Percentiles rank a stretch among this genome's conserved stretches.
phyloP scores from a whole-genome alignment of 2,797 vertebrate genomes.

The Macropodus opercularis region DNA sequence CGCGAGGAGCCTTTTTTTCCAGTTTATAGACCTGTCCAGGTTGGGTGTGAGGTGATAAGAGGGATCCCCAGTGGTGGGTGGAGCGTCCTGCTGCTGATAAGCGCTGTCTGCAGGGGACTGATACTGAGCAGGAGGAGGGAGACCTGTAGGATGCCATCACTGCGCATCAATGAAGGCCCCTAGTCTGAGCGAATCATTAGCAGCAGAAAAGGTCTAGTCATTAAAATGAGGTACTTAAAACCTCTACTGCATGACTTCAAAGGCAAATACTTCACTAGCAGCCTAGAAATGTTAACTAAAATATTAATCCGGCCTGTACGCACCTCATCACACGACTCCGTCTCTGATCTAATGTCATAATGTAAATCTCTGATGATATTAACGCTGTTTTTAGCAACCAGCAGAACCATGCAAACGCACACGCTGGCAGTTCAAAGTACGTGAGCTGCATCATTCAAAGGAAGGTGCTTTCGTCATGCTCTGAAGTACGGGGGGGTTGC shows the following conservation, averaged over 20 bases:
- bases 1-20: no score
- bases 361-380: background rate
- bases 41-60: constrained; percentile 79
- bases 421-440: constrained; percentile 11
- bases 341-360: background rate
- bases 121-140: constrained; percentile 74
- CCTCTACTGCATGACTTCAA: no score
- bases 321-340: no score
- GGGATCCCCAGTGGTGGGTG: constrained; percentile 79
- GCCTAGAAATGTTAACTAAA: no score
- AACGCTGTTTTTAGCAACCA: background rate
- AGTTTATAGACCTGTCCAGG: constrained; percentile 42
- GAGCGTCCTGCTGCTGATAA: constrained; percentile 79
- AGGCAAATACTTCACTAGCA: no score
- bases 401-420: background rate
- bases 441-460: constrained; percentile 51
- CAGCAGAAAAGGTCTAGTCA: no score
- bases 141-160: constrained; percentile 55
- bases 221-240: no score
- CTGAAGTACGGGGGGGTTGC: constrained; percentile 56
- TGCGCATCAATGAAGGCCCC: constrained; percentile 50
- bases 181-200: background rate
- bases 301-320: no score
- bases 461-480: constrained; percentile 47
- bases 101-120: constrained; percentile 71